Conservation (phyloP, 2,888 invertebrate genomes). For the Miltochrista miniata region DNA sequence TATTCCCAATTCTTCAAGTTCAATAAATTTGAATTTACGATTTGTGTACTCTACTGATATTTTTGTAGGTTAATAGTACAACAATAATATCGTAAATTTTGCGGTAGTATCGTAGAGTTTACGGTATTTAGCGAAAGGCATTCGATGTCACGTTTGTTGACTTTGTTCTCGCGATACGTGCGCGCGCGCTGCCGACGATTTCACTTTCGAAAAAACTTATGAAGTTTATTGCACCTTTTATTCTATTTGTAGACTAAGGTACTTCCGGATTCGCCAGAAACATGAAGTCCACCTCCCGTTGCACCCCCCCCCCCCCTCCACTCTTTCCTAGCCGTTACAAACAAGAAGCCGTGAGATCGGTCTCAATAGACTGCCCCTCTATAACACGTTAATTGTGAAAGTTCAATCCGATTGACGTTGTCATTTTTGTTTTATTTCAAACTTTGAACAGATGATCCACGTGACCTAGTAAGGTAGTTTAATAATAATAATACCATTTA, state of each 20-base stretch:
- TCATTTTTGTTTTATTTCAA: too few species aligned
- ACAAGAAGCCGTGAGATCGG: too few species aligned
- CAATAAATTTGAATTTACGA: neutral
- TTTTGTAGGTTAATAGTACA: neutral
- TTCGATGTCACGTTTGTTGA: conserved; percentile 4
- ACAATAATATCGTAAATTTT: neutral
- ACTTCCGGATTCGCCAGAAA: too few species aligned
- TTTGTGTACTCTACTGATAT: neutral
- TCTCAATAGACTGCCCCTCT: too few species aligned
- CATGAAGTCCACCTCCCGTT: too few species aligned
- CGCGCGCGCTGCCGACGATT: neutral
- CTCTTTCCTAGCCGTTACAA: too few species aligned
- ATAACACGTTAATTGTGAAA: too few species aligned
- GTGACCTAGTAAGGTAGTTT: too few species aligned
- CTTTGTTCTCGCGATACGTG: neutral
- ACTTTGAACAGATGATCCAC: too few species aligned
- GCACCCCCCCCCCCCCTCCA: too few species aligned
- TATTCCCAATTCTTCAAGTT: neutral
- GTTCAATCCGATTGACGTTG: too few species aligned
- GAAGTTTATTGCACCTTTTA: neutral
- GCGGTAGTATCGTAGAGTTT: neutral
- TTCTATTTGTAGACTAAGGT: neutral
- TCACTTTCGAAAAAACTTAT: conserved; percentile 1
- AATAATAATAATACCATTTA: too few species aligned
- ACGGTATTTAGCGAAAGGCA: conserved; percentile 7